Conservation (phyloP, 1,140 invertebrate species). For the Gonatopus flavifemur region DNA sequence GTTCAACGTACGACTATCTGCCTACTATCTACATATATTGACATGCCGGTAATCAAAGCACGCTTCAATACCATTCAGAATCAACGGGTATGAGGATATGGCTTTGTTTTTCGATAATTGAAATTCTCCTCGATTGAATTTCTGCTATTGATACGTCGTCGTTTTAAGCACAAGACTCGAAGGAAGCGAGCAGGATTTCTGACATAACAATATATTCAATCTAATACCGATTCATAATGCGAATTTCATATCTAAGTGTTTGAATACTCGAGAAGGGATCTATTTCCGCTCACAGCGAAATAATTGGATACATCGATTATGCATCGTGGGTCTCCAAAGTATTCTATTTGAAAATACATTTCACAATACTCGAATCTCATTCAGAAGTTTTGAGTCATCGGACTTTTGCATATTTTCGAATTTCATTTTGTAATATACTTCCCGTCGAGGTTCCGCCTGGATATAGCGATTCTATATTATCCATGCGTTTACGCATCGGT, state of each 20-base stretch:
- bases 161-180: too few species aligned
- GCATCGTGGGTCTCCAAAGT: too few species aligned
- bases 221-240: not conserved
- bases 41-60: constrained; percentile 27
- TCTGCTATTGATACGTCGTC: too few species aligned
- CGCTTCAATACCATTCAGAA: constrained; percentile 14
- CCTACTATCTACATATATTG: constrained; percentile 26
- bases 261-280: not conserved
- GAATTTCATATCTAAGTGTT: not conserved
- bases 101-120: constrained; percentile 19
- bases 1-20: too few species aligned
- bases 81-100: constrained; percentile 13
- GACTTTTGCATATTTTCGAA: too few species aligned
- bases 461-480: constrained; percentile 8
- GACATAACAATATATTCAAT: not conserved
- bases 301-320: too few species aligned
- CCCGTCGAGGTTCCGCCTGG: not conserved
- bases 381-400: too few species aligned
- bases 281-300: not conserved
- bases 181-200: too few species aligned
- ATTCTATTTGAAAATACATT: too few species aligned
- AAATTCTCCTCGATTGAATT: constrained; percentile 8
- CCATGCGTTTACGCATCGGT: not conserved
- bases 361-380: too few species aligned
- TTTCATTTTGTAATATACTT: too few species aligned